phyloP scores from a whole-genome alignment of 2,888 invertebrate species.

The Eupithecia vulgata region DNA sequence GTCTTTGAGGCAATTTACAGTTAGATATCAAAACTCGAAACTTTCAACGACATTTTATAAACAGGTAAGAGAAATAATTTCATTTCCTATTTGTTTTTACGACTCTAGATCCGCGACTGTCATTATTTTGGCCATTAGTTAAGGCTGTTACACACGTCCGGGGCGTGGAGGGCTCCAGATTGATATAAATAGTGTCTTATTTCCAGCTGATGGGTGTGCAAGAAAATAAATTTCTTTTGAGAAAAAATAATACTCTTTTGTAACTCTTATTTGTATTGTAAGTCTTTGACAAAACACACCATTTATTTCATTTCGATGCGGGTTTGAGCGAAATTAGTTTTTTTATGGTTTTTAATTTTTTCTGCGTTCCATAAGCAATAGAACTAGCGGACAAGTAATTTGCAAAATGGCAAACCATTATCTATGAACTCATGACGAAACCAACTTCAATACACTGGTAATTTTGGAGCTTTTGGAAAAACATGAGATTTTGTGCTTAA shows the following conservation, averaged over 20 bases:
- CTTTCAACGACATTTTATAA: constrained; percentile 1
- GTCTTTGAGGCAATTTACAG: background rate
- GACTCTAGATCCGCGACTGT: constrained; percentile 44
- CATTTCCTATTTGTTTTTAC: constrained; percentile 27
- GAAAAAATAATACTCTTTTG: constrained; percentile 5
- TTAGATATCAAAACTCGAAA: background rate
- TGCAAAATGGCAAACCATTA: too few relatives aligned
- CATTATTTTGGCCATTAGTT: constrained; percentile 67
- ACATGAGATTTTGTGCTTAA: too few relatives aligned
- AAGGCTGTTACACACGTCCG: constrained; percentile 64
- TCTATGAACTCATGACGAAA: too few relatives aligned
- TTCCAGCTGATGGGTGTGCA: constrained; percentile 55
- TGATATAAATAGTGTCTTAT: constrained; percentile 77
- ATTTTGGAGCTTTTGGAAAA: too few relatives aligned
- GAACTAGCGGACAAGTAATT: too few relatives aligned
- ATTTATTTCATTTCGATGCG: too few relatives aligned
- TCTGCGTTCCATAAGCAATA: too few relatives aligned
- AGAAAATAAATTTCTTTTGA: constrained; percentile 53
- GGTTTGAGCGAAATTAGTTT: too few relatives aligned
- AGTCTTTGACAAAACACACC: too few relatives aligned
- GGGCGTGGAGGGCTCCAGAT: constrained; percentile 67
- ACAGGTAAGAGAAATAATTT: background rate
- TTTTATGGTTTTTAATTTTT: too few relatives aligned
- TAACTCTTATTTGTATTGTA: background rate
- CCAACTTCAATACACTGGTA: too few relatives aligned